phyloP scores from a whole-genome alignment of 2,113 vertebrate genomes.

The Triplophysa rosa region DNA sequence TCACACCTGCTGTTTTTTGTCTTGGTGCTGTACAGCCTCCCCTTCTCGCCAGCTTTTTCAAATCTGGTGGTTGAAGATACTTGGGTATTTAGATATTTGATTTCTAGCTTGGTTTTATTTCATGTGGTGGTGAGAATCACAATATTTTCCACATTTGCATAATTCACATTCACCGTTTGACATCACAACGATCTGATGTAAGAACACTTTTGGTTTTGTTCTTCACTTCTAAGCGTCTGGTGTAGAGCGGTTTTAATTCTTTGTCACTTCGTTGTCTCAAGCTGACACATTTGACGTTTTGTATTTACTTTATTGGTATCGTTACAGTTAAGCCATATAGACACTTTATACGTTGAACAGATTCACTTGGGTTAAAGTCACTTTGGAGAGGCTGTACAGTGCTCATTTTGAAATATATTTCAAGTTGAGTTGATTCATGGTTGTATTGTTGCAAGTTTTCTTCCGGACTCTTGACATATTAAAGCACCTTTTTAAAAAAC shows the following conservation, averaged over 20 bases:
- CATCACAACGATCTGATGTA: not conserved
- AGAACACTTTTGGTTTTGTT: constrained; percentile 34
- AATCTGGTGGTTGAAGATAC: not conserved
- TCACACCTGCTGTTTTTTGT: constrained; percentile 43
- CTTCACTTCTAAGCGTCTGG: constrained; percentile 6
- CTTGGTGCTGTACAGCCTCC: constrained; percentile 47
- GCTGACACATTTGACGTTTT: constrained; percentile 33
- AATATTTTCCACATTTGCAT: not conserved
- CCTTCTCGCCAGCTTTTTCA: constrained; percentile 34
- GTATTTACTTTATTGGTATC: not conserved
- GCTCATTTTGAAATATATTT: constrained; percentile 54
- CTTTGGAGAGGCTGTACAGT: constrained; percentile 49
- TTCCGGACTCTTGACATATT: constrained; percentile 66
- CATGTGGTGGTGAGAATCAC: not conserved
- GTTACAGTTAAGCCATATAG: constrained; percentile 37
- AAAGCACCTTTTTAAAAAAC: constrained; percentile 74
- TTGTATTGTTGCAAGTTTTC: constrained; percentile 53
- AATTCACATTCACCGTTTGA: not conserved
- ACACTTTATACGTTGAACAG: not conserved
- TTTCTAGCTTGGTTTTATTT: constrained; percentile 18
- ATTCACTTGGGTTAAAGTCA: constrained; percentile 24
- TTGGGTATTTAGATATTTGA: constrained; percentile 3
- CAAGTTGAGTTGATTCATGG: constrained; percentile 54
- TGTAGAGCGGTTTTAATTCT: not conserved
- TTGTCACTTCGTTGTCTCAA: constrained; percentile 8